Evolutionary conservation across 2,888 invertebrate species (phyloP).

Genomic region (Nomada hirtipes): DNA sequence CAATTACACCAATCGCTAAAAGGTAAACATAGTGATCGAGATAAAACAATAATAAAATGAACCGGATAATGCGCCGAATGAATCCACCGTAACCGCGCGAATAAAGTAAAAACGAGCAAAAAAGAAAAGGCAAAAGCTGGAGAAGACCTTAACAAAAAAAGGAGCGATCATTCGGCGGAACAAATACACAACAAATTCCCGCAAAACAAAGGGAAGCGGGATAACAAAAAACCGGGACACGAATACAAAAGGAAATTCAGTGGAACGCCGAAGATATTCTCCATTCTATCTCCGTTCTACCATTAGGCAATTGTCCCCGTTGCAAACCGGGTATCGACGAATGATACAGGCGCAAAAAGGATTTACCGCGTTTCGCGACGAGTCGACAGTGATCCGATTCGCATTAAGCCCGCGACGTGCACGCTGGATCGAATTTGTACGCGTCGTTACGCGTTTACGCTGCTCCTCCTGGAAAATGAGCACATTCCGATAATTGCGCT

Average conservation of each 20-base stretch:
- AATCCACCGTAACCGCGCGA: too few species aligned
- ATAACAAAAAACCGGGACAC: background rate
- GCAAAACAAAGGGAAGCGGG: background rate
- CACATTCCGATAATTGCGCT: constrained; percentile 54
- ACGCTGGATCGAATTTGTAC: constrained; percentile 62
- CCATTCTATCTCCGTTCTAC: constrained; percentile 30
- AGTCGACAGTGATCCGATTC: constrained; percentile 67
- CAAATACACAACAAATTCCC: background rate
- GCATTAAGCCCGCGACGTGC: constrained; percentile 53
- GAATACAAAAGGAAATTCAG: background rate
- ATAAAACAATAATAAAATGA: too few species aligned
- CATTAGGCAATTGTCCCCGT: constrained; percentile 38
- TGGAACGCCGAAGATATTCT: constrained; percentile 13
- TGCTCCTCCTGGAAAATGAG: constrained; percentile 48
- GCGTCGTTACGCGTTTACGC: constrained; percentile 54
- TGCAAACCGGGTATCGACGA: constrained; percentile 56
- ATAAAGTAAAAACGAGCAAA: too few species aligned
- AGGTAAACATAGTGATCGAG: too few species aligned
- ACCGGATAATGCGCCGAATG: too few species aligned
- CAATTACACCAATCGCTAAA: too few species aligned
- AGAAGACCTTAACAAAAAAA: background rate
- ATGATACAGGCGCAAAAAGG: constrained; percentile 61
- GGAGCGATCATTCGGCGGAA: too few species aligned
- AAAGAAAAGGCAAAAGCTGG: too few species aligned
- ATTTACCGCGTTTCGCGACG: constrained; percentile 65